Evolutionary conservation across 1,140 invertebrate genomes (phyloP), one percentile per base, ranked within the genome.

Genomic region (Battus philenor): DNA sequence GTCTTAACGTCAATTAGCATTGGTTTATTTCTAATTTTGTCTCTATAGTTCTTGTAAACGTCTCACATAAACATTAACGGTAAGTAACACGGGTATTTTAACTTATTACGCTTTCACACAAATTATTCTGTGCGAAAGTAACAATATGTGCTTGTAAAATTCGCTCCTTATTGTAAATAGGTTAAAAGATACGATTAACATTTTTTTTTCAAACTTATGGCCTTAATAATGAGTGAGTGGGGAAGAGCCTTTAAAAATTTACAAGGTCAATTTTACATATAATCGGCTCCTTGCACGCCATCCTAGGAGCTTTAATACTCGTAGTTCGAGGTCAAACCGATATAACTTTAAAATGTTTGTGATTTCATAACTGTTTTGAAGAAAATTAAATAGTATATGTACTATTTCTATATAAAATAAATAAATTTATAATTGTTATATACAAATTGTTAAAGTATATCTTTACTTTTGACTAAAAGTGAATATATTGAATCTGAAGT

Each of bases 191-290:
- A 27, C 12, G 15, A n/a, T 41, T 15, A 27, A 27, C 29, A 27
- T 27, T 17, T 32, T 44, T 44, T 17, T 32, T 44, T 44, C 44
- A 50, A 59, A 53, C 33, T 52, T 57, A 54, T 44, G 57, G 54
- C 46, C 54, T 60, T 39, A 58, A 58, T 61, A 60, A 65, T 54
- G 51, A 53, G 47, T 47, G 45, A 30, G 47, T 47, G 45, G 27
- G 44, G 46, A 44, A 34, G 49, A 39, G 27, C 44, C 61, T 61
- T 65, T 58, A 53, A 56, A 54, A 61, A 59, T 34, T 39, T 57
- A 49, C 58, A 54, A 54, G 50, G 52, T 51, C 50, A 55, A 53
- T 61, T 61, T 58, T 54, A 56, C 50, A 56, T 57, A 58, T 53
- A 56, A 61, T 58, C 54, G 51, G 32, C 43, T 45, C 50, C 47